A percentile compares a stretch with the other conserved stretches of the same genome.
phyloP scores from a whole-genome alignment of 35 echinoderm and acorn worm genomes.

The Hemicentrotus pulcherrimus region DNA sequence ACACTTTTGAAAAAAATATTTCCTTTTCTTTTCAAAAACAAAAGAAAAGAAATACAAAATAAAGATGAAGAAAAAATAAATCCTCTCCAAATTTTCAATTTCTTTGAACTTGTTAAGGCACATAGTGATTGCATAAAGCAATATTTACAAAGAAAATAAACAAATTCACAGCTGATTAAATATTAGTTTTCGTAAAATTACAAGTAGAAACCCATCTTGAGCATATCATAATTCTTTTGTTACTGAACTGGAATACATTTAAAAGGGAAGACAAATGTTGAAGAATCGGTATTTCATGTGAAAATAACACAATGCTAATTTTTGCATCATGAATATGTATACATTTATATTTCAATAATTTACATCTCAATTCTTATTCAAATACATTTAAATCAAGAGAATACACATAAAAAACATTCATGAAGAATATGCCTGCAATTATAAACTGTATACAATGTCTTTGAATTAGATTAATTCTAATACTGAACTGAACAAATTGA shows the following conservation, averaged over 20 bases:
- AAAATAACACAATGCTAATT: background rate
- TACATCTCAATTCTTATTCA: background rate
- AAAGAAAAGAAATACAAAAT: too few relatives aligned
- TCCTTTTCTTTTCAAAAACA: background rate
- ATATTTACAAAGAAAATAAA: background rate
- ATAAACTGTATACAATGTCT: too few relatives aligned
- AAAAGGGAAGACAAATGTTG: background rate
- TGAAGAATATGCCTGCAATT: background rate
- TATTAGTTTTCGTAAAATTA: background rate
- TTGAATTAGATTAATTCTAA: too few relatives aligned
- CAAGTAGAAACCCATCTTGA: background rate
- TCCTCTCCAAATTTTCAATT: background rate
- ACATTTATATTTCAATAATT: background rate
- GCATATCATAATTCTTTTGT: background rate
- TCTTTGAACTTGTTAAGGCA: background rate
- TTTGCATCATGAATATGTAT: background rate
- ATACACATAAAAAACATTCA: background rate
- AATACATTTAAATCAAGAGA: background rate
- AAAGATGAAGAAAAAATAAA: background rate
- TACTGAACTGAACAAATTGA: too few relatives aligned
- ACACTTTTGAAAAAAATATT: background rate
- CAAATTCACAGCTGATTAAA: background rate
- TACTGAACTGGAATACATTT: background rate
- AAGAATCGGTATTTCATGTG: background rate
- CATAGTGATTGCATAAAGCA: background rate